Conservation (phyloP, 2,888 invertebrate species). For the Phengaris arion region DNA sequence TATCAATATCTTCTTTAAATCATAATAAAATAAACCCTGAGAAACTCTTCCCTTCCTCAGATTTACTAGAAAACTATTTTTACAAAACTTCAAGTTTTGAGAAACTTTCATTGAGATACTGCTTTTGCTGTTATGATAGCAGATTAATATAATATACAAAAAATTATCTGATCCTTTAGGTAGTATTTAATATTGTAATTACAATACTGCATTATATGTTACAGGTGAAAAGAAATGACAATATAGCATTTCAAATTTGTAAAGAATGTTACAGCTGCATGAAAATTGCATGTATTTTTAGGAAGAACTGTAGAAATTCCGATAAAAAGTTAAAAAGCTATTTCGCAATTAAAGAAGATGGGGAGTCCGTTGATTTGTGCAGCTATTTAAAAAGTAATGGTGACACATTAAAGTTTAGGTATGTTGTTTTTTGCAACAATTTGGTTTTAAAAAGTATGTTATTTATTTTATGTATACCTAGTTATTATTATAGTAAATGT, state of each 20-base stretch:
- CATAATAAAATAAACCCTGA: no score
- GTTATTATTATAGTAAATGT: no score
- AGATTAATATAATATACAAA: no score
- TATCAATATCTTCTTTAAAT: no score
- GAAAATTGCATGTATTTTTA: conserved; percentile 67
- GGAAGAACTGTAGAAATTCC: conserved; percentile 66
- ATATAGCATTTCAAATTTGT: conserved; percentile 67
- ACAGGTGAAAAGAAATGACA: conserved; percentile 67
- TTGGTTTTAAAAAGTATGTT: not conserved
- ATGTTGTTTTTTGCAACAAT: conserved; percentile 12
- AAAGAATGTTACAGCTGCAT: conserved; percentile 64
- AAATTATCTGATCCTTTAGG: no score
- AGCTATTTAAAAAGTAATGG: conserved; percentile 60
- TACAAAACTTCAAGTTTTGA: no score
- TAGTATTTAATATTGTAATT: no score
- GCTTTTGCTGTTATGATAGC: no score
- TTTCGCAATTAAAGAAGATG: conserved; percentile 53
- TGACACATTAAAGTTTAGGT: conserved; percentile 57
- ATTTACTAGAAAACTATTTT: no score
- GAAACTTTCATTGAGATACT: no score
- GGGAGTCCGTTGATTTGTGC: conserved; percentile 53
- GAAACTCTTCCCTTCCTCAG: no score
- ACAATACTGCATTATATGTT: conserved; percentile 35
- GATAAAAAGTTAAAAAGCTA: conserved; percentile 63
- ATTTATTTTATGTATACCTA: not conserved